phyloP scores from a whole-genome alignment of 2,797 vertebrate genomes.

The Heliangelus exortis region DNA sequence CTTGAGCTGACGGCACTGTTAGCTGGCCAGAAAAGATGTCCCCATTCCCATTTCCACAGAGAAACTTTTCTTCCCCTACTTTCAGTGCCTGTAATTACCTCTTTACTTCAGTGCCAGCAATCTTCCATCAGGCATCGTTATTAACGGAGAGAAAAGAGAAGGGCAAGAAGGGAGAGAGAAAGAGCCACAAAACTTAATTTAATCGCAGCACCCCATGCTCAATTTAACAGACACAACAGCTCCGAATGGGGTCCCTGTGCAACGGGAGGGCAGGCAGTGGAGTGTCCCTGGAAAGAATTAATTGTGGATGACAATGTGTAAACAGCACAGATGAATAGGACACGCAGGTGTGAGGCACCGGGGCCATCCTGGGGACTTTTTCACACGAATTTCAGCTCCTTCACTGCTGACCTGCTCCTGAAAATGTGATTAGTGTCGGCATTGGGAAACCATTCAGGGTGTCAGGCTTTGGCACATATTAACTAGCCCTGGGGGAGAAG shows the following conservation, averaged over 20 bases:
- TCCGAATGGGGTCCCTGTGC: slow-evolving; percentile 89
- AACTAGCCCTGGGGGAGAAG: slow-evolving; percentile 61
- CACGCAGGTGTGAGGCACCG: slow-evolving; percentile 93
- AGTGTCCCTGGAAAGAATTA: slow-evolving; percentile 87
- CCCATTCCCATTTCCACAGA: slow-evolving; percentile 61
- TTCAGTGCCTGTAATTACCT: slow-evolving; percentile 73
- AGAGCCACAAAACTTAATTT: slow-evolving; percentile 92
- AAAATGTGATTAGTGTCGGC: slow-evolving; percentile 75
- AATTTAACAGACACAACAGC: slow-evolving; percentile 98
- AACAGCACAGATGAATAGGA: slow-evolving; percentile 95
- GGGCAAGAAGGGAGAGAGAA: slow-evolving; percentile 80
- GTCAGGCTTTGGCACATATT: slow-evolving; percentile 77
- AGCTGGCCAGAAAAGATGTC: slow-evolving; percentile 39
- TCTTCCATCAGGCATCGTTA: slow-evolving; percentile 74
- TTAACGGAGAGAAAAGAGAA: slow-evolving; percentile 79
- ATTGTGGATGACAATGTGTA: slow-evolving; percentile 99
- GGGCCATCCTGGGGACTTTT: slow-evolving; percentile 86
- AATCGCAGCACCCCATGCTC: slow-evolving; percentile 93
- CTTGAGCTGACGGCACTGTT: background rate
- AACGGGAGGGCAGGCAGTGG: slow-evolving; percentile 82
- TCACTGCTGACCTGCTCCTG: slow-evolving; percentile 79
- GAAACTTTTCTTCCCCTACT: slow-evolving; percentile 58
- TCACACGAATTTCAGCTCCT: slow-evolving; percentile 85
- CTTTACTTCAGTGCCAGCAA: slow-evolving; percentile 75
- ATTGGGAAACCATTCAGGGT: slow-evolving; percentile 76